Percentiles rank a stretch among this genome's conserved stretches.
These are phyloP conservation scores for Aphodius granarius DNA, from an alignment of 2,888 invertebrate genomes.

Conservation along the genomic window DNA sequence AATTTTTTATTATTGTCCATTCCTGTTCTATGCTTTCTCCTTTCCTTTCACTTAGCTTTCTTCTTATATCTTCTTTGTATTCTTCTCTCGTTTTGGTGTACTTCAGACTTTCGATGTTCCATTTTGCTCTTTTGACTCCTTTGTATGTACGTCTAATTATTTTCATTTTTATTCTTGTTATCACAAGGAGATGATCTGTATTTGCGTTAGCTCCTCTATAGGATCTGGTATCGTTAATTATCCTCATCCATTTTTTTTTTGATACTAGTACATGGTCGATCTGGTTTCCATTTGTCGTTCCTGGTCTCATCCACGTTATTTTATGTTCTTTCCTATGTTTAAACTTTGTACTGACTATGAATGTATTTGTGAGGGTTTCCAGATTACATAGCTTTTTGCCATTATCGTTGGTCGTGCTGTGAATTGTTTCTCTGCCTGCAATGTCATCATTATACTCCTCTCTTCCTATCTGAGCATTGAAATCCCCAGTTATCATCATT, in stretches of 20 bases:
- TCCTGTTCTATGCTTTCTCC: neutral
- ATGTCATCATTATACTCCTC: slow-evolving; percentile 19
- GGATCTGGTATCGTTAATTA: slow-evolving; percentile 15
- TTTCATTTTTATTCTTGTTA: slow-evolving; percentile 1
- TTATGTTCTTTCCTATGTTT: slow-evolving; percentile 21
- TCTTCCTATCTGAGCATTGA: slow-evolving; percentile 26
- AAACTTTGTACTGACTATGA: slow-evolving; percentile 25
- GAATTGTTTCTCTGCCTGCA: slow-evolving; percentile 20
- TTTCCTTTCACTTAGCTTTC: neutral
- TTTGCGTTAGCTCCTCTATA: slow-evolving; percentile 19
- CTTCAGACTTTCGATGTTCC: slow-evolving; percentile 10
- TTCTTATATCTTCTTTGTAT: slow-evolving; percentile 8
- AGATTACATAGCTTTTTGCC: slow-evolving; percentile 20
- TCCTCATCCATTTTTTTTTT: slow-evolving; percentile 1
- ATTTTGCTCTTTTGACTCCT: slow-evolving; percentile 1
- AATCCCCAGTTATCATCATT: slow-evolving; percentile 23
- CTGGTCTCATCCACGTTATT: slow-evolving; percentile 22
- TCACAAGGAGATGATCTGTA: slow-evolving; percentile 19
- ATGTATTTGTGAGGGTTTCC: slow-evolving; percentile 2
- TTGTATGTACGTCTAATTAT: neutral
- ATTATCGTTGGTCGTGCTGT: slow-evolving; percentile 22
- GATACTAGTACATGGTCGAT: slow-evolving; percentile 22
- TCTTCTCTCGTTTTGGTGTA: slow-evolving; percentile 11
- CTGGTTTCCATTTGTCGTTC: slow-evolving; percentile 11
- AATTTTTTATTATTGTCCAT: neutral